Base-by-base conservation (phyloP, 1,140 invertebrate species). In the Acromyrmex charruanus region DNA sequence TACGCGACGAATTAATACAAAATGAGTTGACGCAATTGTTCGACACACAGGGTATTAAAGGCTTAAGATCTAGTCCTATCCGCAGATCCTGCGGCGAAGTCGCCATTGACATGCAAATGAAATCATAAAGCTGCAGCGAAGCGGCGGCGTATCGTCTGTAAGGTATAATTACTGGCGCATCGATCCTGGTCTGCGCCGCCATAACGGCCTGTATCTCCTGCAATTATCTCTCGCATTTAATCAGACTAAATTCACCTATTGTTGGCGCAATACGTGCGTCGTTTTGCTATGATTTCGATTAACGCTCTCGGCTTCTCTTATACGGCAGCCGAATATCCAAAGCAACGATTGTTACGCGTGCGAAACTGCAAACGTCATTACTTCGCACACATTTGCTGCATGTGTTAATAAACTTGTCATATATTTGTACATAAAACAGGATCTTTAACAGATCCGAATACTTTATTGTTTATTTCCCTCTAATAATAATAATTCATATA, bases 201-300 rank as follows among this genome's bases (percentile, higher is more conserved):
- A 66, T 77, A 61, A 65, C 72, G 74, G 53, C 81, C 59, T 51
- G 61, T 85, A 87, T 87, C 79, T 81, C 69, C 35, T n/a, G 68
- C 85, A 87, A 87, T 87, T 87, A 82, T 87, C 85, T 82, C 58
- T 18, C 66, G 77, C 77, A 87, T 82, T 87, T 87, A 87, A 87
- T 87, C 85, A 87, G 77, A 81, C 65, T 82, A 82, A 87, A 87
- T 87, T 87, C 79, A 72, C 66, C 85, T 87, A 87, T 87, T 87
- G 77, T 87, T 87, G 77, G 75, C 53, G 85, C 75, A 86, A 80
- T 81, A 86, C 85, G 77, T 79, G 82, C 82, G 72, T 85, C 82
- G 82, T 85, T 85, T 85, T 61, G 82, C 71, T 79, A 85, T 77
- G 72, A 77, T 77, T 79, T 85, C 82, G 74, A 85, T 85, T 85